phyloP scores from a whole-genome alignment of 2,888 invertebrate genomes.

The Noctua comes region DNA sequence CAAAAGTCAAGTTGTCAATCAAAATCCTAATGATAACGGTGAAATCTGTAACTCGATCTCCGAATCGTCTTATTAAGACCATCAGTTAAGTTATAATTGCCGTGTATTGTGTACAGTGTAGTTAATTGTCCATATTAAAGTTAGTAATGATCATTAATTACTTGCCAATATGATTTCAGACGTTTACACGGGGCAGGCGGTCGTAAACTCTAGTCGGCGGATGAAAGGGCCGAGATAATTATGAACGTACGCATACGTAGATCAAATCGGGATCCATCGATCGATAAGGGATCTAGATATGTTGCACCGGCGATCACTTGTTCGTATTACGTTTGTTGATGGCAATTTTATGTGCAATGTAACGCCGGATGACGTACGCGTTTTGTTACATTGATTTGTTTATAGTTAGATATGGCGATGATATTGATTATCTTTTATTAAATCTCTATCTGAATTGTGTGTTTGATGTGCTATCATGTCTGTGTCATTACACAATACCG shows the following conservation, averaged over 20 bases:
- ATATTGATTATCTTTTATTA: conserved; percentile 48
- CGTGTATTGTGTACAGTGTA: conserved; percentile 75
- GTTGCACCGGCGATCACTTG: conserved; percentile 78
- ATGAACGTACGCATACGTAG: conserved; percentile 88
- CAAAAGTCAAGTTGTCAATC: conserved; percentile 62
- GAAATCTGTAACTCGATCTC: conserved; percentile 66
- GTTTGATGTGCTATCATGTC: conserved; percentile 28
- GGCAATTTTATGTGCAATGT: conserved; percentile 76
- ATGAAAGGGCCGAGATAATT: conserved; percentile 89
- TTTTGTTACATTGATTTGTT: conserved; percentile 67
- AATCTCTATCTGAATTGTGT: conserved; percentile 53
- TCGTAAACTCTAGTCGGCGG: conserved; percentile 87
- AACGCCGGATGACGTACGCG: conserved; percentile 65
- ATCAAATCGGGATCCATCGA: conserved; percentile 88
- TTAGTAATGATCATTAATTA: conserved; percentile 86
- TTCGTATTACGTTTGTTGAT: conserved; percentile 78
- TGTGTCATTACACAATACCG: conserved; percentile 11
- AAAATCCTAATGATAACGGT: conserved; percentile 66
- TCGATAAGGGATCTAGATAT: conserved; percentile 88
- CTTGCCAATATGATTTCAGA: conserved; percentile 86
- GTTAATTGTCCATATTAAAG: conserved; percentile 84
- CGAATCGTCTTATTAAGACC: conserved; percentile 69
- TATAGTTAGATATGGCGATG: conserved; percentile 44
- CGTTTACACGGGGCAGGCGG: conserved; percentile 85
- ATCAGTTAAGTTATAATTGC: conserved; percentile 72